These are phyloP conservation scores for Odontamblyopus lacepedii DNA, from an alignment of 2,797 vertebrate species.

Conservation along the genomic window DNA sequence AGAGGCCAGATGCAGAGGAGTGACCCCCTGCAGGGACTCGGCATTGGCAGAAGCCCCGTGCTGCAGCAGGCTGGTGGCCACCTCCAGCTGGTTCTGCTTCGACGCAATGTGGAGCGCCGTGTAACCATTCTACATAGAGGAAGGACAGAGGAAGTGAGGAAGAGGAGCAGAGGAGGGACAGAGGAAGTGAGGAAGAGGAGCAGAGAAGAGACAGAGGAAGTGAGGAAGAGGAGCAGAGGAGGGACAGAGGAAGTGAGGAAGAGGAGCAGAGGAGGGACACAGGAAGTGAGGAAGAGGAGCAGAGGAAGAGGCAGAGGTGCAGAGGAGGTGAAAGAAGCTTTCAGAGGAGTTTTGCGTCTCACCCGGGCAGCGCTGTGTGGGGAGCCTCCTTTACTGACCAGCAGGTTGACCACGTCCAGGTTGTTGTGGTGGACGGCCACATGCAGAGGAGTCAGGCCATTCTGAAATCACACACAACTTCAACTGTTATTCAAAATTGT, in stretches of 20 bases:
- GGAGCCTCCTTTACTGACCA: constrained; percentile 92
- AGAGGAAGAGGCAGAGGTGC: background rate
- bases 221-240: too few species aligned
- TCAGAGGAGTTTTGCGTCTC: constrained; percentile 49
- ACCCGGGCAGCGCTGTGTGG: constrained; percentile 93
- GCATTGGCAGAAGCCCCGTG: constrained; percentile 88
- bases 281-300: background rate
- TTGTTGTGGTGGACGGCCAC: constrained; percentile 98
- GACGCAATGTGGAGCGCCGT: constrained; percentile 95
- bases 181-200: background rate
- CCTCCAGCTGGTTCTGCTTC: constrained; percentile 96
- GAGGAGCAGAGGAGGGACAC: background rate
- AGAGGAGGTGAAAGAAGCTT: background rate
- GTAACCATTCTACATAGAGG: constrained; percentile 87
- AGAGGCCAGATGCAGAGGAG: constrained; percentile 92
- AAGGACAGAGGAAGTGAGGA: constrained; percentile 10
- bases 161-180: background rate
- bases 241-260: background rate
- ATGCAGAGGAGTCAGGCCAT: constrained; percentile 92
- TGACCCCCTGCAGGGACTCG: constrained; percentile 92
- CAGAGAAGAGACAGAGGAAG: background rate
- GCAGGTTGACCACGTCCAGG: constrained; percentile 93
- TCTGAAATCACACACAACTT: constrained; percentile 76
- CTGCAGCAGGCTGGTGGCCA: constrained; percentile 89
- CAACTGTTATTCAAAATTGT: background rate